Evolutionary conservation across 1,140 invertebrate species (phyloP).

Genomic region (Papilio glaucus): DNA sequence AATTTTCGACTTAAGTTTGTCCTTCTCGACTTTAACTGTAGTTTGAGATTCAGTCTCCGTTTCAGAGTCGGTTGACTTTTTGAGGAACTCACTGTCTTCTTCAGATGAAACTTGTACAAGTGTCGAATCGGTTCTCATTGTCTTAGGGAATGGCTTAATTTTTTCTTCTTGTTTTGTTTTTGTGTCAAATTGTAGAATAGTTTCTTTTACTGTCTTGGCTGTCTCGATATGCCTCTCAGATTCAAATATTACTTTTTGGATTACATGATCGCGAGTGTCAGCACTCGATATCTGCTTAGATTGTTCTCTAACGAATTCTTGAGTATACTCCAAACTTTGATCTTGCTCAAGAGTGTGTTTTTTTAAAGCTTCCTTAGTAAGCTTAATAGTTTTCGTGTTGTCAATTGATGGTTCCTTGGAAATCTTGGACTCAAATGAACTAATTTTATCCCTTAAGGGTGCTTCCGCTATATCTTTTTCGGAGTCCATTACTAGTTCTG

Average conservation of each 20-base stretch:
- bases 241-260: constrained; percentile 62
- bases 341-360: constrained; percentile 81
- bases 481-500: constrained; percentile 67
- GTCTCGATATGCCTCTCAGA: constrained; percentile 61
- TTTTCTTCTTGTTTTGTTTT: constrained; percentile 73
- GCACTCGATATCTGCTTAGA: constrained; percentile 69
- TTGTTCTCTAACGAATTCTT: constrained; percentile 82
- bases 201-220: constrained; percentile 76
- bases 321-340: constrained; percentile 80
- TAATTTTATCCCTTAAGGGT: constrained; percentile 79
- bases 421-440: constrained; percentile 80
- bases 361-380: constrained; percentile 82
- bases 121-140: constrained; percentile 80
- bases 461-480: constrained; percentile 79
- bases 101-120: constrained; percentile 82
- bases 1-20: constrained; percentile 58
- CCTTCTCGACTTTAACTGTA: constrained; percentile 70
- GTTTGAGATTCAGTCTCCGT: constrained; percentile 83
- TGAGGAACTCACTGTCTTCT: constrained; percentile 83
- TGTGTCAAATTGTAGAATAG: constrained; percentile 76
- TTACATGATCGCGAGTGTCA: constrained; percentile 54
- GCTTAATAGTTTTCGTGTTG: constrained; percentile 74
- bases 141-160: constrained; percentile 68
- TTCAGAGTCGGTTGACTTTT: constrained; percentile 83
- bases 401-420: constrained; percentile 71